These are phyloP conservation scores for Mohoua ochrocephala DNA, from an alignment of 2,113 vertebrate species.

Conservation along the genomic window DNA sequence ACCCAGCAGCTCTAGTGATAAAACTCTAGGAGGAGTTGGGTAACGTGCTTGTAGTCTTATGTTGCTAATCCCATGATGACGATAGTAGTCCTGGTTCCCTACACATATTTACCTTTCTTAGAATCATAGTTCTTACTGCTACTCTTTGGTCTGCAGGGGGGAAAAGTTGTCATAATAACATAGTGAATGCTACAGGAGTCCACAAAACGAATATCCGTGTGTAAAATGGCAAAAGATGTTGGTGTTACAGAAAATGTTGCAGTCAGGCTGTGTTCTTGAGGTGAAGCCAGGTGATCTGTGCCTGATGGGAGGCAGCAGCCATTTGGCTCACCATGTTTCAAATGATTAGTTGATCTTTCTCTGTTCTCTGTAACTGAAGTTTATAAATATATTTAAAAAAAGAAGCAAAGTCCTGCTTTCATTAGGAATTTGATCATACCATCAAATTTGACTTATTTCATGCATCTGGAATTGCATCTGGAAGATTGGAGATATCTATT, in stretches of 20 bases:
- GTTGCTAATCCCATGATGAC: neutral
- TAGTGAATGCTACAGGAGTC: neutral
- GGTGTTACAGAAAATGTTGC: neutral
- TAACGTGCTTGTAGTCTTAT: neutral
- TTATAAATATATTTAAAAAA: neutral
- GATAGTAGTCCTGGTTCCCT: neutral
- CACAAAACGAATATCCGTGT: neutral
- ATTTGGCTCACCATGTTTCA: neutral
- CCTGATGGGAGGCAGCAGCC: neutral
- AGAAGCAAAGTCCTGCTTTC: neutral
- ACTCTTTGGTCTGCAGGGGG: neutral
- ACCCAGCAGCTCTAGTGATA: neutral
- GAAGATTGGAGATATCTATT: neutral
- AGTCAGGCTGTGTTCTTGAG: fast-evolving
- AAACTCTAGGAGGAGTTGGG: fast-evolving
- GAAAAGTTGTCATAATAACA: neutral
- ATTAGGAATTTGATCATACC: neutral
- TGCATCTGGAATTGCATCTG: neutral
- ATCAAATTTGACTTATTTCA: neutral
- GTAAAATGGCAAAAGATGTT: neutral
- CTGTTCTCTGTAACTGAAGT: neutral
- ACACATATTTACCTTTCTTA: neutral
- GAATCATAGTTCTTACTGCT: neutral
- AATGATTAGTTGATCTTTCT: neutral
- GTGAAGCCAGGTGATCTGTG: neutral